These are phyloP conservation scores for Scaptomyza pallida DNA, from an alignment of 1,140 invertebrate species.

Conservation along the genomic window DNA sequence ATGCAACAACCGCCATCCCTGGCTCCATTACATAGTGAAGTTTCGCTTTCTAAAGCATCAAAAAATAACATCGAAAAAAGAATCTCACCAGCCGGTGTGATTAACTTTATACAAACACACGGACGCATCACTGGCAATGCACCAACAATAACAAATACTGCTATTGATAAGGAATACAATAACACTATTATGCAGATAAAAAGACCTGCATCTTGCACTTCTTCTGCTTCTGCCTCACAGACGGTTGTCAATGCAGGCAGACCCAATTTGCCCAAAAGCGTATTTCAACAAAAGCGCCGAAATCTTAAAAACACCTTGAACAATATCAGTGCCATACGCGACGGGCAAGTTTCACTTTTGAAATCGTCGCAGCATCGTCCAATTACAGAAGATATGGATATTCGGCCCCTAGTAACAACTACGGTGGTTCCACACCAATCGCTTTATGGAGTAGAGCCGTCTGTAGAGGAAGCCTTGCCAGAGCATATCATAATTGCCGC, in stretches of 20 bases:
- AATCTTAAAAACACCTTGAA: slow-evolving; percentile 73
- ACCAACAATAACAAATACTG: slow-evolving; percentile 6
- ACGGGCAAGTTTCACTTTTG: slow-evolving; percentile 72
- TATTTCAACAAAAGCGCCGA: slow-evolving; percentile 72
- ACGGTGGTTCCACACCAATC: slow-evolving; percentile 61
- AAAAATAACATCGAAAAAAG: slow-evolving; percentile 47
- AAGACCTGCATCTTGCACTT: neutral
- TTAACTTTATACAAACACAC: slow-evolving; percentile 72
- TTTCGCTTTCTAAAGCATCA: slow-evolving; percentile 6
- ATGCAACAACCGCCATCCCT: slow-evolving; percentile 61
- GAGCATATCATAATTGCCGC: slow-evolving; percentile 77
- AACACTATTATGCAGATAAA: neutral
- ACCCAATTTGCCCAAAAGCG: slow-evolving; percentile 53
- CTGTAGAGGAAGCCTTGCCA: slow-evolving; percentile 66
- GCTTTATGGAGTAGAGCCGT: slow-evolving; percentile 51
- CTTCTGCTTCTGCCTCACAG: neutral
- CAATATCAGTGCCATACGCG: slow-evolving; percentile 69
- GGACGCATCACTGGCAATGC: slow-evolving; percentile 63
- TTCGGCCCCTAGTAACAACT: slow-evolving; percentile 52
- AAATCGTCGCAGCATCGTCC: slow-evolving; percentile 57
- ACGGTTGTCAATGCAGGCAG: slow-evolving; percentile 14
- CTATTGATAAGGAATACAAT: slow-evolving; percentile 6
- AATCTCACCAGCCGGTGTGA: slow-evolving; percentile 62
- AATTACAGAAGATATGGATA: slow-evolving; percentile 18
- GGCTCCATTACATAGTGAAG: slow-evolving; percentile 36